Evolutionary conservation across 1,140 invertebrate species (phyloP).

Genomic region (Cydia strobilella): DNA sequence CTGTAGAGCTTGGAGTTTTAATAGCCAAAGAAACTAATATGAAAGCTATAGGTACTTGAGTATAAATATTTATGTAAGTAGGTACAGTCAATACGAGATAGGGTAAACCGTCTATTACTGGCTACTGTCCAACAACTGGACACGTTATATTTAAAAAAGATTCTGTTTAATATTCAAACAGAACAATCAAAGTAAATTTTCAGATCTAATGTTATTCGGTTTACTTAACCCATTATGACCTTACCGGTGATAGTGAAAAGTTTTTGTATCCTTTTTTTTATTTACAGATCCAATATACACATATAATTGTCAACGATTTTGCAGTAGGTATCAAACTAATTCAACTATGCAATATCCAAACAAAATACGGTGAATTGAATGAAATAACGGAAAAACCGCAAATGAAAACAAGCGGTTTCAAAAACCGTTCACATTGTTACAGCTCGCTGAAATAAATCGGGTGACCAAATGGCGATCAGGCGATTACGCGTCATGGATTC

Average conservation of each 20-base stretch:
- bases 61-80: no score
- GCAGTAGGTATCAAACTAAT: neutral
- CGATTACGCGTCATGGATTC: neutral
- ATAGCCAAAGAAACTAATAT: neutral
- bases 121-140: no score
- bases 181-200: no score
- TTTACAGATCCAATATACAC: no score
- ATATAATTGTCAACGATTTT: neutral
- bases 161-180: no score
- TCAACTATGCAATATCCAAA: neutral
- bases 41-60: neutral
- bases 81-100: no score
- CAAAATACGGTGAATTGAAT: neutral
- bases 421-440: neutral
- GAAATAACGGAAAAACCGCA: neutral
- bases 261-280: neutral
- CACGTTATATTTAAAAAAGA: no score
- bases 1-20: neutral
- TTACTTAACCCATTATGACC: no score
- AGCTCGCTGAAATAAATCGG: slow-evolving; percentile 10
- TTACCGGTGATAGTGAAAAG: no score
- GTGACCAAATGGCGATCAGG: neutral
- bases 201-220: no score
- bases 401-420: neutral
- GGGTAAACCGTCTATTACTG: no score